phyloP scores from a whole-genome alignment of 2,888 invertebrate genomes.

The Eristalis intricaria region DNA sequence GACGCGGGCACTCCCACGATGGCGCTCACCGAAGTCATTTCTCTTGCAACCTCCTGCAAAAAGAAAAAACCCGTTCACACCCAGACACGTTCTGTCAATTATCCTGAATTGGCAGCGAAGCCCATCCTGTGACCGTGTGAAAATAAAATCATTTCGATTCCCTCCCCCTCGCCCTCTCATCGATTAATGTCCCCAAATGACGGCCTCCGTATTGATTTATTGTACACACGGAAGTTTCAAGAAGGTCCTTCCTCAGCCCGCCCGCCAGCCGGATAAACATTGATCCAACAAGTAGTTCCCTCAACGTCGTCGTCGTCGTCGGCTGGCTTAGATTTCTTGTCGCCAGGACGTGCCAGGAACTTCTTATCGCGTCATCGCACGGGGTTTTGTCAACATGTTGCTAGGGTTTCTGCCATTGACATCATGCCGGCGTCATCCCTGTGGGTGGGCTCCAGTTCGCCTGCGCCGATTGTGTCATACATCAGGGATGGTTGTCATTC shows the following conservation, averaged over 20 bases:
- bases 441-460: conserved; percentile 43
- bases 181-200: background rate
- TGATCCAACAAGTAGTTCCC: conserved; percentile 72
- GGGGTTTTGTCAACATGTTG: conserved; percentile 54
- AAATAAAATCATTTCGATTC: background rate
- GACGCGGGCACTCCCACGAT: background rate
- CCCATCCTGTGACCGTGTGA: background rate
- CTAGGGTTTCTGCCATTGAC: conserved; percentile 47
- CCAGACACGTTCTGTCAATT: conserved; percentile 3
- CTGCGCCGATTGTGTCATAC: conserved; percentile 73
- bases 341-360: conserved; percentile 12
- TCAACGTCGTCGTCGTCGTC: conserved; percentile 6
- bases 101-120: background rate
- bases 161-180: background rate
- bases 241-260: background rate
- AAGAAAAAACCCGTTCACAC: background rate
- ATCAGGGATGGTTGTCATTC: conserved; percentile 54
- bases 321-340: background rate
- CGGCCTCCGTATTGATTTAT: conserved; percentile 44
- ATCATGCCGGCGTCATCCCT: conserved; percentile 31
- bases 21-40: background rate
- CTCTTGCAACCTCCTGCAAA: background rate
- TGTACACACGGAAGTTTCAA: background rate
- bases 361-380: background rate
- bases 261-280: conserved; percentile 42